Conservation (phyloP, 1,140 invertebrate genomes). For the Hermetia illucens region DNA sequence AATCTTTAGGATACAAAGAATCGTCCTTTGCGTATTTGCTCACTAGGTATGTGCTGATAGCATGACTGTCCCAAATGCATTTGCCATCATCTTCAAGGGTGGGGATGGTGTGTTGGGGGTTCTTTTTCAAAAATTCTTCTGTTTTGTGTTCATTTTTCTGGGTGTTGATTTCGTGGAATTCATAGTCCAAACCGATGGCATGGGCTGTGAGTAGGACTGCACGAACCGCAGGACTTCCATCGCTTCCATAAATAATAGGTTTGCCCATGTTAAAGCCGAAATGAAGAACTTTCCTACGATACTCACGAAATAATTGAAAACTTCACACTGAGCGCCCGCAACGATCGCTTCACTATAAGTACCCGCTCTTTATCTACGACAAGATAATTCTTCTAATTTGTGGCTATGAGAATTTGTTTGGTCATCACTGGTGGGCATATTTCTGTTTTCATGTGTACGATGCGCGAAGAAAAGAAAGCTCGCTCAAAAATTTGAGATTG, state of each 20-base stretch:
- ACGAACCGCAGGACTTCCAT: slow-evolving; percentile 27
- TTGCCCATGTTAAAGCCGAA: slow-evolving; percentile 4
- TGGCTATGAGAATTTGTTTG: no score
- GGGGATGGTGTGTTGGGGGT: slow-evolving; percentile 50
- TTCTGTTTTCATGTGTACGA: no score
- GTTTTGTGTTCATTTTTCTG: slow-evolving; percentile 41
- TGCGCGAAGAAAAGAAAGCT: no score
- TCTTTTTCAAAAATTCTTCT: no score
- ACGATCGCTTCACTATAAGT: no score
- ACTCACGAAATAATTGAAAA: no score
- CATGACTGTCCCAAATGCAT: slow-evolving; percentile 40
- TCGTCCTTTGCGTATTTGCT: slow-evolving; percentile 45
- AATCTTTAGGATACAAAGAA: slow-evolving; percentile 43
- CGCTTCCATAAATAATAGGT: slow-evolving; percentile 21
- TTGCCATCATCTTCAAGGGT: slow-evolving; percentile 49
- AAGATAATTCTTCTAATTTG: no score
- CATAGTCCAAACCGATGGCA: slow-evolving; percentile 26
- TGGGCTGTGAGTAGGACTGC: slow-evolving; percentile 25
- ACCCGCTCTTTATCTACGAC: no score
- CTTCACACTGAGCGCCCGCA: no score
- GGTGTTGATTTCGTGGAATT: slow-evolving; percentile 34
- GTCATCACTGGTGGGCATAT: no score
- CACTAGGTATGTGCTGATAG: slow-evolving; percentile 44
- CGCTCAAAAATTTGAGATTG: no score
- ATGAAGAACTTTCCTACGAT: no score